phyloP scores from a whole-genome alignment of 2,113 vertebrate species.

The Suricata suricatta region DNA sequence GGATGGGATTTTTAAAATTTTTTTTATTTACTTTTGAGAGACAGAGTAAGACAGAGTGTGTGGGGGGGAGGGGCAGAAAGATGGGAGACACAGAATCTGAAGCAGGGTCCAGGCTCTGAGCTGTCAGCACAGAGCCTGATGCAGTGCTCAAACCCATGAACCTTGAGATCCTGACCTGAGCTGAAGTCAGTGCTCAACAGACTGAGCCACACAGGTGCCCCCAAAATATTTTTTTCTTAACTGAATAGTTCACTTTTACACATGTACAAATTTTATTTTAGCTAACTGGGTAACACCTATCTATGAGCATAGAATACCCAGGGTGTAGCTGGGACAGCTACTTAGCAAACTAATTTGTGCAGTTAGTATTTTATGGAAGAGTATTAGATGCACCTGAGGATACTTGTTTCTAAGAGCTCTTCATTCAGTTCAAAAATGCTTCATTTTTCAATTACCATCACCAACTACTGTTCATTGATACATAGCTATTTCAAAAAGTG shows the following conservation, averaged over 20 bases:
- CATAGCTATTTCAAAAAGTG: slow-evolving; percentile 9
- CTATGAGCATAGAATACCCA: neutral
- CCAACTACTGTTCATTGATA: neutral
- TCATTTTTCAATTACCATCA: neutral
- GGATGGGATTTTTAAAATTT: too few species aligned
- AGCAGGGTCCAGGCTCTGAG: too few species aligned
- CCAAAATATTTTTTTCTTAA: neutral
- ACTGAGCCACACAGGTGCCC: too few species aligned
- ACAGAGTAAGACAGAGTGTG: too few species aligned
- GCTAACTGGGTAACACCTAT: neutral
- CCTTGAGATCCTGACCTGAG: too few species aligned
- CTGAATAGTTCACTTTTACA: neutral
- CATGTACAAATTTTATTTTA: neutral
- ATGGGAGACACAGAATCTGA: too few species aligned
- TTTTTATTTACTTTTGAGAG: too few species aligned
- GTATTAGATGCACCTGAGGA: neutral
- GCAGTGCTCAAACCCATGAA: too few species aligned
- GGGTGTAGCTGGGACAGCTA: neutral
- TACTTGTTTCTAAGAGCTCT: neutral
- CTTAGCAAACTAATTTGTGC: neutral
- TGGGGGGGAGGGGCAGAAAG: too few species aligned
- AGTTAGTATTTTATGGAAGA: neutral
- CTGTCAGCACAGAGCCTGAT: too few species aligned
- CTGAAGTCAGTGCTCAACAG: too few species aligned
- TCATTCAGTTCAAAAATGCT: neutral